Base-by-base conservation (phyloP, 1,140 invertebrate genomes). In the Chymomyza costata region DNA sequence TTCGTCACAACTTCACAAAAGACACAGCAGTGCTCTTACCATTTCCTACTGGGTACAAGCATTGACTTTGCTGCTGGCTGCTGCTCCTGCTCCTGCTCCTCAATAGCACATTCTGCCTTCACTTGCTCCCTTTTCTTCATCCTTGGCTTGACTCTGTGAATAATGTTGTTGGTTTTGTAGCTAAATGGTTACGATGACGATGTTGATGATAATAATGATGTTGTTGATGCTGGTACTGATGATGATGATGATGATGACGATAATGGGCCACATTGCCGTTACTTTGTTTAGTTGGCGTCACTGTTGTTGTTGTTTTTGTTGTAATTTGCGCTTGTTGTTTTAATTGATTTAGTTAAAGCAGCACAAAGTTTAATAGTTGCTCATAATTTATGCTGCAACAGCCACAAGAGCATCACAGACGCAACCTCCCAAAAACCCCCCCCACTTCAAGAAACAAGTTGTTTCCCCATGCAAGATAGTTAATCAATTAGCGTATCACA, bases 341-440 rank as follows among this genome's bases (percentile, higher is more conserved):
- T 78, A 78, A 78, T 78, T 78, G 73, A 80, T 78, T 78, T 80
- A 80, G 67, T 65, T 63, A 58, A 44, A 35, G 66, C 67, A 65
- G 53, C 67, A 65, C 59, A 67, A 45, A 56, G 71, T 63, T 57
- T 78, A 70, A 78, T 70, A 78, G 73, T 63, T 55, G 37, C 61
- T 37, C 70, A 66, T 78, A 62, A 70, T 70, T 78, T 70, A 70
- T 70, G 17, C 30, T 34, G 3, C 8, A 34, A 3, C 32, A 34
- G 32, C 13, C 8, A 14, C 6, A 34, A 13, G 32, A 3, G 6
- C 11, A 13, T 3, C 21, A 25, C 3, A 8, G 30, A 13, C 28
- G 16, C 32, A 44, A 17, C n/a, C n/a, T n/a, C n/a, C n/a, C 34
- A 45, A 15, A 11, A 39, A 21, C 46, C 2, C 7, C 14, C 28